Conservation (phyloP, 2,113 vertebrate genomes). For the Tupaia chinensis region DNA sequence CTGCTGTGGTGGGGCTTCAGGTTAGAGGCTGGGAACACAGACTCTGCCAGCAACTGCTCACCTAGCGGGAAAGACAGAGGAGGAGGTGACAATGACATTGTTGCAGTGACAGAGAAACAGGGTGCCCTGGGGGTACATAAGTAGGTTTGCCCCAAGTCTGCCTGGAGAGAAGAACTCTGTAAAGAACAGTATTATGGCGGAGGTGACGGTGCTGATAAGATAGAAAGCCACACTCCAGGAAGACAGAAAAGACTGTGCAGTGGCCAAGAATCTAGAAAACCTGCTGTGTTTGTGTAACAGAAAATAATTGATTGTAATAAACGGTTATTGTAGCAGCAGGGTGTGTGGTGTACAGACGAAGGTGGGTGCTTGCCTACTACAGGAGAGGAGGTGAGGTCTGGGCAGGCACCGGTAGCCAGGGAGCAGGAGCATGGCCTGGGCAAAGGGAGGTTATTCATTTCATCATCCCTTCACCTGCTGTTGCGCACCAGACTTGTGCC, state of each 20-base stretch:
- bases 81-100: fast-evolving
- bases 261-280: not conserved
- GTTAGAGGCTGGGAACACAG: not conserved
- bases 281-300: not conserved
- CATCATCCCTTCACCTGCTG: not conserved
- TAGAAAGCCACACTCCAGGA: not conserved
- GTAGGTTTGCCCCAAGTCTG: fast-evolving
- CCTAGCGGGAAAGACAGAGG: not conserved
- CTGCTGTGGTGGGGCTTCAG: not conserved
- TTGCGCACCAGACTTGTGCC: fast-evolving
- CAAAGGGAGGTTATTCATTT: not conserved
- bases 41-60: not conserved
- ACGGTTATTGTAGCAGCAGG: not conserved
- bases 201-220: not conserved
- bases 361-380: not conserved
- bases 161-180: no score
- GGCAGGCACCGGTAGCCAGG: not conserved
- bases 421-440: not conserved
- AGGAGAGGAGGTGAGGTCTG: not conserved
- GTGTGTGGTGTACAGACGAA: not conserved
- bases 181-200: not conserved
- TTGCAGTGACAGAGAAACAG: not conserved
- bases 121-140: fast-evolving
- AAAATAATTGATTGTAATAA: not conserved
- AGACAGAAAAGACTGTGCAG: not conserved